These are phyloP conservation scores for Andrena cerasifolii DNA, from an alignment of 1,140 invertebrate species.

Conservation along the genomic window DNA sequence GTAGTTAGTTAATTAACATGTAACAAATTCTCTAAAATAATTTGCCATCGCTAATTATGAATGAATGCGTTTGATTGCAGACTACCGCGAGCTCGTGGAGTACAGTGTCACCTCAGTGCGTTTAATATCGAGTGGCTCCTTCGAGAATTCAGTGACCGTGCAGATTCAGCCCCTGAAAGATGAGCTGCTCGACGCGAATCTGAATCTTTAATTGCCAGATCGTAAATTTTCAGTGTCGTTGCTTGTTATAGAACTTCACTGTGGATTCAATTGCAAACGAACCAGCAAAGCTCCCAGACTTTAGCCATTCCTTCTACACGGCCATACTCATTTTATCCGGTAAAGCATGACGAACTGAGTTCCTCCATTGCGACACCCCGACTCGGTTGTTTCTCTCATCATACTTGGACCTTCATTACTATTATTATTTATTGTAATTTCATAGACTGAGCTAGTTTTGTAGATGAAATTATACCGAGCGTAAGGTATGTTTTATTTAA, in stretches of 20 bases:
- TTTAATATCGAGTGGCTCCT: constrained; percentile 57
- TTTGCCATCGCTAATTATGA: neutral
- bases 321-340: neutral
- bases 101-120: constrained; percentile 47
- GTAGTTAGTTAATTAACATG: too few relatives aligned
- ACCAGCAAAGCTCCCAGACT: neutral
- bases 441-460: neutral
- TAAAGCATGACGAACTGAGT: neutral
- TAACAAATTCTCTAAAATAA: too few relatives aligned
- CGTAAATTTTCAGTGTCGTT: neutral
- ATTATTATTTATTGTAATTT: constrained; percentile 2
- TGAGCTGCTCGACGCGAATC: constrained; percentile 5
- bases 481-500: neutral
- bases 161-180: constrained; percentile 38
- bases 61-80: constrained; percentile 23
- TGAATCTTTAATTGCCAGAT: neutral
- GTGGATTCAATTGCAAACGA: neutral
- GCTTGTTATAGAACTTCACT: neutral
- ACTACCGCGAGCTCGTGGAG: constrained; percentile 41
- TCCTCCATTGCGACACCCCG: neutral
- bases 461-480: neutral
- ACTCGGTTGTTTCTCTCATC: neutral
- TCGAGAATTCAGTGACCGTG: constrained; percentile 56
- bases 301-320: neutral
- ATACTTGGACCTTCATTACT: neutral